phyloP scores from a whole-genome alignment of 2,797 vertebrate genomes.

The Avahi laniger region DNA sequence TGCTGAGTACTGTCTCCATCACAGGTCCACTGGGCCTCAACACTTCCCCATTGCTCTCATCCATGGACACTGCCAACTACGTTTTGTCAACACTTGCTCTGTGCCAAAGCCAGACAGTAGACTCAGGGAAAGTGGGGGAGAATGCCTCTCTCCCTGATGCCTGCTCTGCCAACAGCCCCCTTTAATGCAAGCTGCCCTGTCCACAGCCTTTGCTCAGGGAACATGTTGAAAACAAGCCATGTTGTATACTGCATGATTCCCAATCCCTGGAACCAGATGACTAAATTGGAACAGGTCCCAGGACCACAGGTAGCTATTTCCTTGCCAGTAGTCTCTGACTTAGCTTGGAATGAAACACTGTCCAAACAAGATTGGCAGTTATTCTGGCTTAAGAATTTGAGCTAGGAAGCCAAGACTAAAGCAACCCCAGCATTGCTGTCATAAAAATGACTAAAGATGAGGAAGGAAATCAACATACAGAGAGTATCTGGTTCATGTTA shows the following conservation, averaged over 20 bases:
- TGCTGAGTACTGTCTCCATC: not conserved
- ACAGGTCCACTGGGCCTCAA: not conserved
- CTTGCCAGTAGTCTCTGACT: not conserved
- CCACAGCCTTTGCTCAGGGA: not conserved
- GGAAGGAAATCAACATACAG: not conserved
- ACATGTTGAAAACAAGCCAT: not conserved
- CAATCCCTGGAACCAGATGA: not conserved
- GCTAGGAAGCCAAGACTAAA: not conserved
- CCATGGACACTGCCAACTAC: not conserved
- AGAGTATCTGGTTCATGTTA: not conserved
- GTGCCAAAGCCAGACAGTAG: not conserved
- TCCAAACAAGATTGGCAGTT: not conserved
- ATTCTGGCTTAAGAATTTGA: not conserved
- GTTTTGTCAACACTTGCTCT: not conserved
- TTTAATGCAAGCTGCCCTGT: not conserved
- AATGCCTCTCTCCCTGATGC: not conserved
- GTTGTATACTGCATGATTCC: too few species aligned
- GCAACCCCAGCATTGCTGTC: not conserved
- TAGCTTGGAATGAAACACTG: not conserved
- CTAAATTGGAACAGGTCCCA: not conserved
- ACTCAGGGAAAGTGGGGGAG: not conserved
- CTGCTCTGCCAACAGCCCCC: not conserved
- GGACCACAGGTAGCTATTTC: not conserved
- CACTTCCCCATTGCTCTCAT: not conserved
- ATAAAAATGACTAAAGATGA: not conserved